Evolutionary conservation across 2,888 invertebrate species (phyloP), one percentile per base, ranked within the genome.

Genomic region (Drosophila nr. perissopoda): DNA sequence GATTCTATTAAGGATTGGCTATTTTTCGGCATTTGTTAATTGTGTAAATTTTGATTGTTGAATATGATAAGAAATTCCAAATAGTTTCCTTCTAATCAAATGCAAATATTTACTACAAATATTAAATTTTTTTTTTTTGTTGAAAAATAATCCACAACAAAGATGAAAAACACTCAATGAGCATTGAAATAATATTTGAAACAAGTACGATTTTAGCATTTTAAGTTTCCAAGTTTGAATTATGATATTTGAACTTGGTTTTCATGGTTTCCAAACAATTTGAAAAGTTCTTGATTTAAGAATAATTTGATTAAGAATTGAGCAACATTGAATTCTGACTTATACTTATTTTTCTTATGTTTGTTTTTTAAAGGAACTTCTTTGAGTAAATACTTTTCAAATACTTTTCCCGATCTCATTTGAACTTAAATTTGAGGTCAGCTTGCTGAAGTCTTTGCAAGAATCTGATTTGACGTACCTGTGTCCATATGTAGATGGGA

Each of bases 401-500:
- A 45, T 4, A 16, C 21, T 45, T 25, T 45, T 45, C 18, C 38
- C 21, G 21, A 21, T 21, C 40, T 5, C 11, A 40, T 21, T 40
- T 11, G 11, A 16, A 45, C 21, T 45, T 7, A 2, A 2, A 21
- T 8, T 16, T 25, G 21, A 7, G 45, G 0, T 45, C 7, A 21
- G 4, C 7, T 21, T 42, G n/a, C n/a, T n/a, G 5, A 40, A 10
- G n/a, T n/a, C n/a, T 40, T 21, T 42, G 21, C 21, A 45, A 4
- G 6, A 13, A 13, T 45, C 2, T 6, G 6, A 45, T 38, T 83
- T 65, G 69, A 87, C 91, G 87, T 88, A 94, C 94, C 93, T 94
- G 94, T 54, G 93, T 93, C 91, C 92, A 92, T 77, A 93, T 93
- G 67, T 92, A 93, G 75, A 93, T 93, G 51, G 94, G 94, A 91